Conservation (phyloP, 2,888 invertebrate genomes). For the Fissipunctia ypsillon region DNA sequence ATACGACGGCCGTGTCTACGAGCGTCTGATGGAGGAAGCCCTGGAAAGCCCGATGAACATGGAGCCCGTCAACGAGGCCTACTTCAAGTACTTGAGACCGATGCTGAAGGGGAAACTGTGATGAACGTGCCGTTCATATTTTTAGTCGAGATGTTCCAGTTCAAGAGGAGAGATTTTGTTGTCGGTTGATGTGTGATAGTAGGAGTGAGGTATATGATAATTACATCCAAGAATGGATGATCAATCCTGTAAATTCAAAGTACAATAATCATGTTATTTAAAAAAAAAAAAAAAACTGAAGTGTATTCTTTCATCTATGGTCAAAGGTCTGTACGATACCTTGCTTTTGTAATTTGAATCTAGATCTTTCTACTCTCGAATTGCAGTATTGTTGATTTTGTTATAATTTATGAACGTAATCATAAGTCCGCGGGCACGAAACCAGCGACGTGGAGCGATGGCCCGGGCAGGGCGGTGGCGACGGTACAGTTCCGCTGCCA, state of each 20-base stretch:
- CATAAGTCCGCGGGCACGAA: too few species aligned
- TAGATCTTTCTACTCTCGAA: background rate
- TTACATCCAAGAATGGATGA: background rate
- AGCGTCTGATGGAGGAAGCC: conserved; percentile 94
- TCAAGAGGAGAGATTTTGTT: too few species aligned
- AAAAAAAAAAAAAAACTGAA: too few species aligned
- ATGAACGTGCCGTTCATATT: too few species aligned
- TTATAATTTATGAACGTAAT: background rate
- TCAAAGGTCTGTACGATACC: background rate
- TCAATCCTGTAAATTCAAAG: too few species aligned
- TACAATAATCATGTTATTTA: too few species aligned
- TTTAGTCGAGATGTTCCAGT: too few species aligned
- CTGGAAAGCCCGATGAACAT: conserved; percentile 95
- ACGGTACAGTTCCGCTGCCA: too few species aligned
- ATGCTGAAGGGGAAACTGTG: conserved; percentile 93
- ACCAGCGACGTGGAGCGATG: too few species aligned
- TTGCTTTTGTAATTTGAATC: background rate
- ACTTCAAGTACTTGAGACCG: conserved; percentile 93
- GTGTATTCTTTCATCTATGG: too few species aligned
- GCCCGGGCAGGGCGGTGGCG: too few species aligned
- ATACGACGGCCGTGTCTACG: conserved; percentile 95
- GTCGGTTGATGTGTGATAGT: too few species aligned
- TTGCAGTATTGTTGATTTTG: background rate
- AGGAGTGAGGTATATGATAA: background rate
- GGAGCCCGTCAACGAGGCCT: conserved; percentile 94